phyloP scores from a whole-genome alignment of 2,888 invertebrate genomes.

The Amphimallon solstitiale region DNA sequence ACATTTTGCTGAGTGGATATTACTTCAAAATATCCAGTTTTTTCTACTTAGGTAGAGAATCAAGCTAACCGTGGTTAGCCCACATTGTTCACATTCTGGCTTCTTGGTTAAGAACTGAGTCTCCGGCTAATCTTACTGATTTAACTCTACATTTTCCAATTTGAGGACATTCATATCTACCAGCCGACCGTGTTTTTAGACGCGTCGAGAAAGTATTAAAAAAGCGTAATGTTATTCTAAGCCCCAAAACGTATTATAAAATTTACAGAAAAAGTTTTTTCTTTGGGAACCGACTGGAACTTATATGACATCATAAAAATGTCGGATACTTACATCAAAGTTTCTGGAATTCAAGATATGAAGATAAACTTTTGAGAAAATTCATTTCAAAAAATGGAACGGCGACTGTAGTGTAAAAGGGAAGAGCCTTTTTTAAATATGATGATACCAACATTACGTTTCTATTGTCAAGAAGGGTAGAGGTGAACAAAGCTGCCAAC shows the following conservation, averaged over 20 bases:
- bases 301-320: constrained; percentile 30
- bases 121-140: constrained; percentile 28
- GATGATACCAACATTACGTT: neutral
- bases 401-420: neutral
- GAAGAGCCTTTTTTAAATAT: constrained; percentile 8
- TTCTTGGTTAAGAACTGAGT: constrained; percentile 26
- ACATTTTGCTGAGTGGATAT: constrained; percentile 32
- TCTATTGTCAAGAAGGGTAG: constrained; percentile 21
- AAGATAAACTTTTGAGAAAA: constrained; percentile 14
- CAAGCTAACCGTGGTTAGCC: constrained; percentile 33
- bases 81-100: constrained; percentile 33
- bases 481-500: too few relatives aligned
- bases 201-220: constrained; percentile 33
- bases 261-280: constrained; percentile 24
- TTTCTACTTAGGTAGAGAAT: constrained; percentile 41
- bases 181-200: too few relatives aligned
- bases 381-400: constrained; percentile 3
- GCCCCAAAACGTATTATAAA: constrained; percentile 26
- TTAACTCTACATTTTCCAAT: constrained; percentile 32
- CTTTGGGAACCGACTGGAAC: constrained; percentile 23
- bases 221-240: constrained; percentile 15
- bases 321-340: constrained; percentile 12
- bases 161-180: constrained; percentile 32
- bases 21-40: constrained; percentile 37
- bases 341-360: constrained; percentile 21